Conservation (phyloP, 1,140 invertebrate species). For the Bombus terrestris region DNA sequence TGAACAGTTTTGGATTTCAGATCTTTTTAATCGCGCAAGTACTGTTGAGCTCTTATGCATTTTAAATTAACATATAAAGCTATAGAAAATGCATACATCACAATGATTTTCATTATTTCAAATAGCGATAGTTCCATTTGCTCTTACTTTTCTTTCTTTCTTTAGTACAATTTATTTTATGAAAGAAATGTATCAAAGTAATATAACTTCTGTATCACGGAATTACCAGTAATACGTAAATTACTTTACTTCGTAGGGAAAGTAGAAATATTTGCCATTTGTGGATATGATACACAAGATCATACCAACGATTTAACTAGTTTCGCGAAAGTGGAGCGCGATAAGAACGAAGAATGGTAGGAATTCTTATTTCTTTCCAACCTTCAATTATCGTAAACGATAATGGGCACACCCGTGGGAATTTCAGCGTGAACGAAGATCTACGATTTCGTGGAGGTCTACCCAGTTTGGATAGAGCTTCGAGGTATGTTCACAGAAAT, state of each 20-base stretch:
- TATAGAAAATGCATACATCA: no score
- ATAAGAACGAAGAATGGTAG: background rate
- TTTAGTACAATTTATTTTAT: background rate
- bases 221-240: background rate
- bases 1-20: no score
- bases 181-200: background rate
- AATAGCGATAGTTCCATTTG: no score
- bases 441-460: background rate
- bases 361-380: background rate
- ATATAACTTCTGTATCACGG: background rate
- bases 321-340: constrained; percentile 2
- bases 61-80: no score
- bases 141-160: background rate
- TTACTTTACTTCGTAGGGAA: background rate
- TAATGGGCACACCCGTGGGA: constrained; percentile 19
- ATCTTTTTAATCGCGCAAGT: no score
- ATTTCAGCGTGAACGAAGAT: constrained; percentile 23
- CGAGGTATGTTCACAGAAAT: background rate
- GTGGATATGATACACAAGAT: background rate
- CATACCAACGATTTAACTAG: background rate
- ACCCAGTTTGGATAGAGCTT: background rate
- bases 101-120: no score
- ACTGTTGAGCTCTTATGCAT: no score
- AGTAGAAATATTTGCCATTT: background rate
- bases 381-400: constrained; percentile 32